Evolutionary conservation across 2,888 invertebrate species (phyloP).

Genomic region (Gandaritis pyraliata): DNA sequence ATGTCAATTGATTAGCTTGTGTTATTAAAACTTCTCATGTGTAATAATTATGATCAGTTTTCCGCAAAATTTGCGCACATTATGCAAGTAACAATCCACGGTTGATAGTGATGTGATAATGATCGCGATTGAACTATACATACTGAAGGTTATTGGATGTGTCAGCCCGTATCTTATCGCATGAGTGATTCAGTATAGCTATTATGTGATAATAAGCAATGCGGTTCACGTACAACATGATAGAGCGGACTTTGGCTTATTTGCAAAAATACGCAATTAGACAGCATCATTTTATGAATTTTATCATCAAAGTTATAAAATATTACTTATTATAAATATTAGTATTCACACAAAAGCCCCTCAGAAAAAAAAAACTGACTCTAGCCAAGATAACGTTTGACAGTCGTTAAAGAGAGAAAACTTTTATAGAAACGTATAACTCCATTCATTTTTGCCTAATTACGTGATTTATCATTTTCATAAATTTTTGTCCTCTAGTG

Average conservation of each 20-base stretch:
- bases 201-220: conserved; percentile 17
- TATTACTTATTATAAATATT: no score
- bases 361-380: no score
- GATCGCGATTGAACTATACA: conserved; percentile 25
- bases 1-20: no score
- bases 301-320: no score
- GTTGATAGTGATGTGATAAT: conserved; percentile 15
- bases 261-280: not conserved
- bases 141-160: conserved; percentile 34
- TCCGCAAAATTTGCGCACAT: not conserved
- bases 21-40: not conserved
- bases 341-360: no score
- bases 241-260: not conserved
- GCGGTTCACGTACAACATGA: not conserved
- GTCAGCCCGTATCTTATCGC: conserved; percentile 47
- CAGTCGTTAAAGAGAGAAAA: no score
- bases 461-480: no score
- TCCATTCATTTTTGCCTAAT: no score
- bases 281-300: no score
- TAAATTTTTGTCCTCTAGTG: no score
- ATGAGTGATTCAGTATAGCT: conserved; percentile 44
- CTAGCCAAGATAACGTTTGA: no score
- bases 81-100: not conserved
- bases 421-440: no score
- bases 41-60: not conserved